Conservation (phyloP, 2,888 invertebrate species). For the Phyllotreta striolata region DNA sequence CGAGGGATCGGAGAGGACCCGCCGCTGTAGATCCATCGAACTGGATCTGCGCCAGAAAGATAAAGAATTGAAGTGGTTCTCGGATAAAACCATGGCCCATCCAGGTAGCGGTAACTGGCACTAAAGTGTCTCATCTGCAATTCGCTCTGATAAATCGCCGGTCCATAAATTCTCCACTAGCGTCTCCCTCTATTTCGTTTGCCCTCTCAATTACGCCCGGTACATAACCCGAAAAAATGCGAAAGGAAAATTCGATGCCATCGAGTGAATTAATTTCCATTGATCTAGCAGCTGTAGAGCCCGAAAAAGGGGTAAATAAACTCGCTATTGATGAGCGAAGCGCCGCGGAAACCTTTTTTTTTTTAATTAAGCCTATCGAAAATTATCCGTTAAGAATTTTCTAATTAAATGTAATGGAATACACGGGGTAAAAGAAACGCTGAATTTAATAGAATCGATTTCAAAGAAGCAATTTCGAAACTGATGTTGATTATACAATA, state of each 20-base stretch:
- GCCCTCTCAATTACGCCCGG: neutral
- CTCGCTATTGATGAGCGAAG: too few relatives aligned
- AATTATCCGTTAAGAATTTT: constrained; percentile 6
- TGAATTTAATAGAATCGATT: too few relatives aligned
- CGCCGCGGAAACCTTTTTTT: neutral
- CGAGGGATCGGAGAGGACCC: neutral
- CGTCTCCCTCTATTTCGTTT: constrained; percentile 21
- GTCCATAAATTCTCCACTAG: constrained; percentile 53
- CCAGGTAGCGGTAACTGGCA: constrained; percentile 58
- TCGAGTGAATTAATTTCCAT: constrained; percentile 20
- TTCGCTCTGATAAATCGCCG: constrained; percentile 58
- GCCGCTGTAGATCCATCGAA: constrained; percentile 37
- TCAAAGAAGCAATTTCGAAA: too few relatives aligned
- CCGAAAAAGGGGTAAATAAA: too few relatives aligned
- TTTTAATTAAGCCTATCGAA: constrained; percentile 12
- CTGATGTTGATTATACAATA: too few relatives aligned
- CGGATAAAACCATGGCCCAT: constrained; percentile 52
- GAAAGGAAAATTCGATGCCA: constrained; percentile 7
- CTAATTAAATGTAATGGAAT: neutral
- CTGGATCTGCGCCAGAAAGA: constrained; percentile 53
- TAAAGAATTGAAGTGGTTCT: constrained; percentile 55
- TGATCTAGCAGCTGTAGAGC: neutral
- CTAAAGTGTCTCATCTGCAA: constrained; percentile 60
- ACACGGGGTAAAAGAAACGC: too few relatives aligned
- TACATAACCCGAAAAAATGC: neutral